Conservation (phyloP, 2,888 invertebrate genomes). For the Pristionchus mayeri region DNA sequence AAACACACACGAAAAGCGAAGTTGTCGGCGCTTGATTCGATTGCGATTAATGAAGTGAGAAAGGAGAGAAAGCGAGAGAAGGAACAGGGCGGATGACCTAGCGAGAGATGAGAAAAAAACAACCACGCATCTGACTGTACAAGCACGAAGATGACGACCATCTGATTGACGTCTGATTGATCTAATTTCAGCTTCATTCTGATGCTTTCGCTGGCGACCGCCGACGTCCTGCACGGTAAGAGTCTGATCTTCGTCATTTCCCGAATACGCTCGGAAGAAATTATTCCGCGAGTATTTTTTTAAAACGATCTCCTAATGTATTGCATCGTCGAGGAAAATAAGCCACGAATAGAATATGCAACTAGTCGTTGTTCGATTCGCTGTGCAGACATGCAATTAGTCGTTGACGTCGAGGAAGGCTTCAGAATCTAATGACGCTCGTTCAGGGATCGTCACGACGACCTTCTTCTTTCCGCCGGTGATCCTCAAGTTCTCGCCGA, state of each 20-base stretch:
- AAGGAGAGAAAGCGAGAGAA: not conserved
- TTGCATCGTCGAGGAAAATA: too few relatives aligned
- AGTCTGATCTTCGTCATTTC: not conserved
- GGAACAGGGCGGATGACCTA: not conserved
- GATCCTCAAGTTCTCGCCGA: constrained; percentile 58
- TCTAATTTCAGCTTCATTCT: constrained; percentile 70
- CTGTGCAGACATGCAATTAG: too few relatives aligned
- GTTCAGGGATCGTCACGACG: constrained; percentile 67
- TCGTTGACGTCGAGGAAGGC: too few relatives aligned
- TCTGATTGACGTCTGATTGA: not conserved
- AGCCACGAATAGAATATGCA: too few relatives aligned
- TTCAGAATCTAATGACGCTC: too few relatives aligned
- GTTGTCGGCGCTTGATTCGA: too few relatives aligned
- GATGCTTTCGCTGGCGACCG: constrained; percentile 74
- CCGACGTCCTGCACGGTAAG: constrained; percentile 75
- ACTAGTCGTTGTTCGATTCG: too few relatives aligned
- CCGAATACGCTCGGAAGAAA: too few relatives aligned
- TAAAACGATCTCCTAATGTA: too few relatives aligned
- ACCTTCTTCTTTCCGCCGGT: constrained; percentile 75
- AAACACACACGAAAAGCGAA: too few relatives aligned
- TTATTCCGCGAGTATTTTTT: too few relatives aligned
- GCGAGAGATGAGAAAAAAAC: not conserved
- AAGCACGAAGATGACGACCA: not conserved
- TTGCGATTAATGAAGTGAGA: constrained; percentile 29
- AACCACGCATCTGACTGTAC: not conserved